Conservation (phyloP, 1,140 invertebrate species). For the Drosophila erecta region DNA sequence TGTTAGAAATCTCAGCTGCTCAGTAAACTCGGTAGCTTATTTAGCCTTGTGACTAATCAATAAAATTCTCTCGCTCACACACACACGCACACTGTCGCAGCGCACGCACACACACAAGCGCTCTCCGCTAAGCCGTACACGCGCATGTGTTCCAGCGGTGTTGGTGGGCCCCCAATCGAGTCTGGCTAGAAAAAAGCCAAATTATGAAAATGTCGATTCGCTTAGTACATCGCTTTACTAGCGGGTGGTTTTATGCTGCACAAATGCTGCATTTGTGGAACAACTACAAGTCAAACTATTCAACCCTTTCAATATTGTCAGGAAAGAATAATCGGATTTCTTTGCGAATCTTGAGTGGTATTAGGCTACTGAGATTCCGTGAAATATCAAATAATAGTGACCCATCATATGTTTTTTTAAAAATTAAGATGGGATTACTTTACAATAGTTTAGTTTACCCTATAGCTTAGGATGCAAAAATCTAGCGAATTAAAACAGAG, state of each 20-base stretch:
- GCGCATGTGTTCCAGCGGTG: constrained; percentile 44
- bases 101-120: constrained; percentile 2
- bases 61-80: constrained; percentile 65
- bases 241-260: no score
- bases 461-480: no score
- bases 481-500: no score
- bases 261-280: background rate
- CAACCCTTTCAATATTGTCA: no score
- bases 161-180: constrained; percentile 4
- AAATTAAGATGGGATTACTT: no score
- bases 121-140: constrained; percentile 33
- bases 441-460: no score
- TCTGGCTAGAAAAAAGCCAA: constrained; percentile 28
- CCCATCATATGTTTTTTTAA: no score
- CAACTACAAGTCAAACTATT: background rate
- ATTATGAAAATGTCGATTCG: background rate
- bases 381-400: no score
- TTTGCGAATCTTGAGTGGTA: no score
- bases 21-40: constrained; percentile 28
- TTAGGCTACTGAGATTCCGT: no score
- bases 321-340: background rate
- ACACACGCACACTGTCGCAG: background rate
- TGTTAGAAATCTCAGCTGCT: constrained; percentile 49
- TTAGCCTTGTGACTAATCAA: constrained; percentile 81
- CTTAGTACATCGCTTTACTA: no score